phyloP scores from a whole-genome alignment of 2,113 vertebrate species.

The Dipodomys merriami region DNA sequence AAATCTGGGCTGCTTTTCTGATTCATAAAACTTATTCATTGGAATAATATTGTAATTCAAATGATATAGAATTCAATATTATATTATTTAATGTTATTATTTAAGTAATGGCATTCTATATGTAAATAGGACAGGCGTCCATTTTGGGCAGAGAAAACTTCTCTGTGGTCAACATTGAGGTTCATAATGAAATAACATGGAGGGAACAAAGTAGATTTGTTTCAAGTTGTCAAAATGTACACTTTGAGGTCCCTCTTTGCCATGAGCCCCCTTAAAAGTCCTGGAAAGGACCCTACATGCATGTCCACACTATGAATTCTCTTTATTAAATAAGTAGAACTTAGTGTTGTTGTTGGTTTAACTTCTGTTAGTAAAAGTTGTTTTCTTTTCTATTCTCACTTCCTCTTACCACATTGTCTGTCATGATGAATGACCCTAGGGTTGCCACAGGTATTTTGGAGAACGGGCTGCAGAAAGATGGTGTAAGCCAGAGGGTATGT shows the following conservation, averaged over 20 bases:
- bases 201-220: background rate
- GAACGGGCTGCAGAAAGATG: background rate
- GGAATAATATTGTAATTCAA: conserved; percentile 33
- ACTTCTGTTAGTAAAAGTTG: background rate
- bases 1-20: background rate
- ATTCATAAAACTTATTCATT: background rate
- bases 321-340: background rate
- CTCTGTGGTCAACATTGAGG: background rate
- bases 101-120: background rate
- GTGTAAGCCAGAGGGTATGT: background rate
- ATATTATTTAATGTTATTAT: no score
- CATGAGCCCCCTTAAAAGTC: background rate
- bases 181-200: background rate
- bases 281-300: background rate
- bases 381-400: background rate
- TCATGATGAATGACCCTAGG: background rate
- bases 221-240: background rate
- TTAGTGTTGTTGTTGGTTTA: background rate
- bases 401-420: background rate
- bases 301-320: background rate
- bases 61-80: background rate
- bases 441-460: background rate
- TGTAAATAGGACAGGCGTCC: background rate
- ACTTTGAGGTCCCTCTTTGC: background rate
- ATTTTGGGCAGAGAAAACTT: conserved; percentile 23